A percentile compares a stretch with the other conserved stretches of the same genome.
phyloP scores from a whole-genome alignment of 2,888 invertebrate species.

The Noctua janthe region DNA sequence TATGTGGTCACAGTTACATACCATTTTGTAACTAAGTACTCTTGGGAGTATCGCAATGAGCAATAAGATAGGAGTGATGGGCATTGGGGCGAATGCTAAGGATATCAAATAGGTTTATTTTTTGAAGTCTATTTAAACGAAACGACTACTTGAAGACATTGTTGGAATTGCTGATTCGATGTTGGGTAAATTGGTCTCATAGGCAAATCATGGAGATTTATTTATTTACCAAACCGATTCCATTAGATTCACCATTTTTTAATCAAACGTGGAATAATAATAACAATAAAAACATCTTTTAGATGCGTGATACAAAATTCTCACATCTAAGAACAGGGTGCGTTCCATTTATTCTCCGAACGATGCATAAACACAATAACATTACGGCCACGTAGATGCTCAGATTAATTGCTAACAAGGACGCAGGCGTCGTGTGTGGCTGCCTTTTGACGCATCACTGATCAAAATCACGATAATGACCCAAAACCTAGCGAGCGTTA shows the following conservation, averaged over 20 bases:
- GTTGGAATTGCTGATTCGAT: conserved; percentile 32
- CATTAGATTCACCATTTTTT: not conserved
- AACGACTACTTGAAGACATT: conserved; percentile 35
- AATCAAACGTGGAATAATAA: not conserved
- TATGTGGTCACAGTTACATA: conserved; percentile 65
- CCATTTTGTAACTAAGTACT: conserved; percentile 63
- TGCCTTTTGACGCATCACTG: conserved; percentile 82
- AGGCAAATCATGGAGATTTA: not conserved
- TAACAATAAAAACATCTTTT: not conserved
- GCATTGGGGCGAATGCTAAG: conserved; percentile 46
- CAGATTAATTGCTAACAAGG: conserved; percentile 84
- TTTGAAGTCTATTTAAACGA: conserved; percentile 29
- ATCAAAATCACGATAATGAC: conserved; percentile 86
- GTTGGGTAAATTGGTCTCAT: not conserved
- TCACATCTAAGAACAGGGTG: conserved; percentile 34
- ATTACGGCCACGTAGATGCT: conserved; percentile 74
- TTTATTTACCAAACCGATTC: not conserved
- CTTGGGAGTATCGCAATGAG: conserved; percentile 51
- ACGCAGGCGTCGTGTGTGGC: conserved; percentile 86
- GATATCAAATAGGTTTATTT: conserved; percentile 37
- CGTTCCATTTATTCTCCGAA: conserved; percentile 52
- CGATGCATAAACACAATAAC: conserved; percentile 69
- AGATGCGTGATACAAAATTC: conserved; percentile 24
- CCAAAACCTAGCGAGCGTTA: conserved; percentile 81
- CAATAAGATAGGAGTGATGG: conserved; percentile 54